Percentiles rank a stretch among this genome's conserved stretches.
These are phyloP conservation scores for Lytechinus variegatus DNA, from an alignment of 35 echinoderm and acorn worm genomes.

Conservation along the genomic window DNA sequence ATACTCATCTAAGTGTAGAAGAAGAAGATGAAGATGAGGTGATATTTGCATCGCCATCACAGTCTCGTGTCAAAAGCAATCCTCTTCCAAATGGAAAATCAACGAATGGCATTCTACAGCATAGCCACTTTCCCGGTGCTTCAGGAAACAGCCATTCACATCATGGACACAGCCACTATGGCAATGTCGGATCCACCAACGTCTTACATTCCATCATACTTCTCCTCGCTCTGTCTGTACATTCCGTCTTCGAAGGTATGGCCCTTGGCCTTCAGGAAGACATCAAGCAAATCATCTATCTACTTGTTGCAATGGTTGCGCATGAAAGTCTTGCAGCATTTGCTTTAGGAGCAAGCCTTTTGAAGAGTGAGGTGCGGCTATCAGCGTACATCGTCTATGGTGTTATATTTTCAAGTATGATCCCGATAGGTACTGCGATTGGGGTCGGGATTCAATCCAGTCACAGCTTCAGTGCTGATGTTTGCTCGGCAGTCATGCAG, in stretches of 20 bases:
- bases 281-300: slow-evolving; percentile 65
- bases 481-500: slow-evolving; percentile 82
- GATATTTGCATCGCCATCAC: slow-evolving; percentile 33
- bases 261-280: slow-evolving; percentile 88
- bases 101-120: neutral
- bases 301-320: slow-evolving; percentile 79
- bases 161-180: slow-evolving; percentile 84
- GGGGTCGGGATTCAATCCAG: slow-evolving; percentile 71
- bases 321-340: slow-evolving; percentile 97
- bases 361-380: slow-evolving; percentile 66
- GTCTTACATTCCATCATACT: slow-evolving; percentile 78
- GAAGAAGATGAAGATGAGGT: slow-evolving; percentile 59
- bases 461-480: slow-evolving; percentile 49
- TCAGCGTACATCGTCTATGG: slow-evolving; percentile 61
- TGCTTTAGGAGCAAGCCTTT: slow-evolving; percentile 78
- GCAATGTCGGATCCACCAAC: slow-evolving; percentile 47
- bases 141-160: neutral
- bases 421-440: slow-evolving; percentile 80
- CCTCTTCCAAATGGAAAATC: neutral
- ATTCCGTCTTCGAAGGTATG: slow-evolving; percentile 97
- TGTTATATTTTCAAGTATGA: slow-evolving; percentile 82
- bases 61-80: neutral
- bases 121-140: neutral
- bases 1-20: slow-evolving; percentile 36
- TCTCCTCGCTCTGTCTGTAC: slow-evolving; percentile 84